phyloP scores from a whole-genome alignment of 1,140 invertebrate species.

The Aphelenchoides besseyi region DNA sequence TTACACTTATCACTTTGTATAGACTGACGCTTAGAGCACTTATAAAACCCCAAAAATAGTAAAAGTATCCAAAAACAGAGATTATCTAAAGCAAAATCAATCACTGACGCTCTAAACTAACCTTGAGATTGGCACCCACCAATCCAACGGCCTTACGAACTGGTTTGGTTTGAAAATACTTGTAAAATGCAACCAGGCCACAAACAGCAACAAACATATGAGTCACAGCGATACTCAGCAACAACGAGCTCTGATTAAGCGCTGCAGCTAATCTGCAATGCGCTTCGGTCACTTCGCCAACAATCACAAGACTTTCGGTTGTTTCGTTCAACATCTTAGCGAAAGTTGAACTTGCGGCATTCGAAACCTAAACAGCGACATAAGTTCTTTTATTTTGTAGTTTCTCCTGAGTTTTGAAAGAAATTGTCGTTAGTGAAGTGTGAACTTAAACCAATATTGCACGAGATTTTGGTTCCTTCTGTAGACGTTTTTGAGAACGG shows the following conservation, averaged over 20 bases:
- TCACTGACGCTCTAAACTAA: neutral
- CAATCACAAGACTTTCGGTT: too few relatives aligned
- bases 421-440: too few relatives aligned
- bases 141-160: neutral
- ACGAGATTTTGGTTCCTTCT: too few relatives aligned
- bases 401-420: too few relatives aligned
- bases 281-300: too few relatives aligned
- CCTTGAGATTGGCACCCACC: neutral
- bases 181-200: neutral
- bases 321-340: too few relatives aligned
- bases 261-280: too few relatives aligned
- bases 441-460: too few relatives aligned
- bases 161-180: neutral
- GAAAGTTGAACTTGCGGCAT: too few relatives aligned
- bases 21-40: neutral
- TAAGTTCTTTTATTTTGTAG: too few relatives aligned
- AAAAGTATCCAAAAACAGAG: neutral
- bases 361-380: too few relatives aligned
- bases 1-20: neutral
- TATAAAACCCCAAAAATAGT: neutral
- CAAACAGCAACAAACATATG: neutral
- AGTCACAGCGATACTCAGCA: neutral
- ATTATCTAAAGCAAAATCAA: neutral
- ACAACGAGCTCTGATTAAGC: neutral
- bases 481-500: too few relatives aligned